Base-by-base conservation (phyloP, 1,140 invertebrate species). In the Danaus plexippus region DNA sequence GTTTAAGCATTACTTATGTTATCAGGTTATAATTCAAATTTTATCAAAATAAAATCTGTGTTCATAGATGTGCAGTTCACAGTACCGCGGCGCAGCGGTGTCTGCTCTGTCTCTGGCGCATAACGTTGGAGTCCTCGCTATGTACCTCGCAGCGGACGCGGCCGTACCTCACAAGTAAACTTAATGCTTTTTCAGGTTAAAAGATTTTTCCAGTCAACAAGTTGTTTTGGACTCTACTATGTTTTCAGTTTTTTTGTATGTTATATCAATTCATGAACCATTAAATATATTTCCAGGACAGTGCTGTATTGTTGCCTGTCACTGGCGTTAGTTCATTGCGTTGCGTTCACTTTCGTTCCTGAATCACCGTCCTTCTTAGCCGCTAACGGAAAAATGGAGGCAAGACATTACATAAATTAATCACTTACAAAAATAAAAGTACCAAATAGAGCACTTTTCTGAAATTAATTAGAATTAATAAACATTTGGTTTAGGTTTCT, bases 311-410 rank as follows among this genome's bases (percentile, higher is more conserved):
- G 50, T 49, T 77, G 78, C 47, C 59, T 73, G 51, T 64, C 41
- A 1, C 40, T 77, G 46, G 66, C 78, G 4, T 53, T 66, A 44
- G 12, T 18, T 1, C 76, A 80, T 49, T 78, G 73, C 58, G 40
- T 64, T 9, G 52, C 67, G 47, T 75, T 73, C 54, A 46, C 67
- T 12, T 59, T 77, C 6, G 52, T 77, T 52, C 77, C 77, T 0
- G 77, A 80, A 54, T 80, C 77, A 7, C 77, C 77, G 0, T 57
- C 72, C 0, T 80, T 61, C 53, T 66, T 80, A 9, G 73, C 73
- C 0, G 70, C 75, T 9, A 62, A 57, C 10, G 72, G 72, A 1
- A 68, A 64, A 50, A 10, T 53, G 2, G 47, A 73, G 54, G 73
- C 76, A 57, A 22, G 32, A 15, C 51, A 44, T 32, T 12, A 13